These are phyloP conservation scores for Lydus trimaculatus DNA, from an alignment of 2,888 invertebrate species.

Conservation along the genomic window DNA sequence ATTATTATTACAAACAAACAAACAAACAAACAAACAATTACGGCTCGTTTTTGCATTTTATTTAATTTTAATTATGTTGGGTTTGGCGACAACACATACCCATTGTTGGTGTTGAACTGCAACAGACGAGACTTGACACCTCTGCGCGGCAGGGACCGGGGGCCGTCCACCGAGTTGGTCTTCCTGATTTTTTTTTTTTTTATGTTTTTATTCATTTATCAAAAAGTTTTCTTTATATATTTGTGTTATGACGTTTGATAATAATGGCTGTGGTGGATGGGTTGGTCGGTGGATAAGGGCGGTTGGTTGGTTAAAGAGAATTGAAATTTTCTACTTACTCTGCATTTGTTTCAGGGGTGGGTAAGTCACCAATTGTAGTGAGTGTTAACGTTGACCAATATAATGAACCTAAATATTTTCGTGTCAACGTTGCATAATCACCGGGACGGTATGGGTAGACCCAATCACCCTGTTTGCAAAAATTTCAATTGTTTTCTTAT, in stretches of 20 bases:
- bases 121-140: constrained; percentile 90
- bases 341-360: constrained; percentile 94
- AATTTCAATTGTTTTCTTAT: too few relatives aligned
- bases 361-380: constrained; percentile 95
- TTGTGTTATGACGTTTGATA: too few relatives aligned
- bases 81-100: constrained; percentile 73
- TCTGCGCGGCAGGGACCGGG: constrained; percentile 87
- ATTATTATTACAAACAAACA: constrained; percentile 23
- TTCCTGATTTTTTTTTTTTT: constrained; percentile 46
- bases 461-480: constrained; percentile 78
- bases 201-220: background rate
- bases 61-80: constrained; percentile 5
- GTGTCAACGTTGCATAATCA: constrained; percentile 86
- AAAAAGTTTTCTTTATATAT: background rate
- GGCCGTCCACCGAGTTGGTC: constrained; percentile 76
- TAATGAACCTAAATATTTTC: constrained; percentile 93
- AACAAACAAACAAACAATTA: too few relatives aligned
- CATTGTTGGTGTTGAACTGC: constrained; percentile 88
- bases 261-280: too few relatives aligned
- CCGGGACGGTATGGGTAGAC: constrained; percentile 88
- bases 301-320: background rate
- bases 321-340: constrained; percentile 76
- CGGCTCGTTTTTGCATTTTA: too few relatives aligned
- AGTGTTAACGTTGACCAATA: constrained; percentile 97
- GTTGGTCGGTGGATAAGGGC: too few relatives aligned